Conservation (phyloP, 2,888 invertebrate species). For the Hirtodrosophila confusa region DNA sequence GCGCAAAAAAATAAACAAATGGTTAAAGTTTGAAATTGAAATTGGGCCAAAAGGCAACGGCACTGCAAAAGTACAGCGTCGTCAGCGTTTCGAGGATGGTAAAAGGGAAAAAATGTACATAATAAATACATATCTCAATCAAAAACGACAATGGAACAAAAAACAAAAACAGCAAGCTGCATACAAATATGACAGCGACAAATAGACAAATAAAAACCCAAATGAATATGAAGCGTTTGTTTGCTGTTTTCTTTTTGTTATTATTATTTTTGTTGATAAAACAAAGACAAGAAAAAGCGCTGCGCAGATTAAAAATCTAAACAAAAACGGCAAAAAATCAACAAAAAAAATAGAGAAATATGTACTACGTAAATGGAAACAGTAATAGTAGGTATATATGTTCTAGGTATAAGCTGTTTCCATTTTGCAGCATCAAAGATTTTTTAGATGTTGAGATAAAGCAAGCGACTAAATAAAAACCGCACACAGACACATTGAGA, state of each 20-base stretch:
- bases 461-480: constrained; percentile 79
- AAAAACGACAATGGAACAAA: constrained; percentile 65
- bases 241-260: constrained; percentile 45
- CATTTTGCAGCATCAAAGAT: constrained; percentile 75
- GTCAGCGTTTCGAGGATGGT: constrained; percentile 37
- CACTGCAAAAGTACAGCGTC: constrained; percentile 30
- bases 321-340: constrained; percentile 54
- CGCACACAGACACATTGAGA: constrained; percentile 57
- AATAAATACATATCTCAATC: constrained; percentile 78
- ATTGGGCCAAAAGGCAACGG: constrained; percentile 70
- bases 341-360: constrained; percentile 10
- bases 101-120: constrained; percentile 44
- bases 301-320: constrained; percentile 67
- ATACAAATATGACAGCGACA: constrained; percentile 68
- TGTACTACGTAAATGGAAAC: constrained; percentile 41
- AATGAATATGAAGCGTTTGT: constrained; percentile 71
- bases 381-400: constrained; percentile 23
- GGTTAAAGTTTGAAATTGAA: constrained; percentile 77
- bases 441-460: constrained; percentile 73
- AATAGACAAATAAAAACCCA: constrained; percentile 59
- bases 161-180: constrained; percentile 36
- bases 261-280: constrained; percentile 42
- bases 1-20: constrained; percentile 57
- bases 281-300: constrained; percentile 68
- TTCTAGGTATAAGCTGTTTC: constrained; percentile 64